phyloP scores from a whole-genome alignment of 2,113 vertebrate species.

The Eretmochelys imbricata region DNA sequence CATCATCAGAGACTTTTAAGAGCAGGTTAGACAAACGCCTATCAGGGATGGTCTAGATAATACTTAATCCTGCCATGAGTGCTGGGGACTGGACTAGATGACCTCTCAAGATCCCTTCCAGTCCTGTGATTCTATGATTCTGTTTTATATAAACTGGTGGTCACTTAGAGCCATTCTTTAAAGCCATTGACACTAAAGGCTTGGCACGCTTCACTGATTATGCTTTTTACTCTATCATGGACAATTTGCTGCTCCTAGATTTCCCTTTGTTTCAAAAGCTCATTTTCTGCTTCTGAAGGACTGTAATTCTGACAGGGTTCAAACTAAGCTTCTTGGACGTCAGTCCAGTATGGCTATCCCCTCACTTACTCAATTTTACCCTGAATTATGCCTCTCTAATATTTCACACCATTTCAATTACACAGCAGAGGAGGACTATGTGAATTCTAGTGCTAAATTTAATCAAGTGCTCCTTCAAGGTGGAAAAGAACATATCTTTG shows the following conservation, averaged over 20 bases:
- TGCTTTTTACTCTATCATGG: slow-evolving; percentile 58
- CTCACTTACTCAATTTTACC: slow-evolving; percentile 51
- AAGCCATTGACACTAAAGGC: slow-evolving; percentile 46
- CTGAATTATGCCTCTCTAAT: slow-evolving; percentile 51
- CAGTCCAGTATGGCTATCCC: slow-evolving; percentile 55
- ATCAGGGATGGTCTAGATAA: too few relatives aligned
- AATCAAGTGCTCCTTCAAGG: slow-evolving; percentile 69
- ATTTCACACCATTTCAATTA: slow-evolving; percentile 64
- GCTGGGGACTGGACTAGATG: too few relatives aligned
- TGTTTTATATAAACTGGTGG: slow-evolving; percentile 60
- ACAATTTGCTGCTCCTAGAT: slow-evolving; percentile 58
- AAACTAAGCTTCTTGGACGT: slow-evolving; percentile 70
- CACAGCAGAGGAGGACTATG: slow-evolving; percentile 34
- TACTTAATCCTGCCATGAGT: too few relatives aligned
- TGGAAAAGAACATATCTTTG: slow-evolving; percentile 63
- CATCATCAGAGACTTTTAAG: too few relatives aligned
- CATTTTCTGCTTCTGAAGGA: slow-evolving; percentile 64
- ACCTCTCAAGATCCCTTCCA: too few relatives aligned
- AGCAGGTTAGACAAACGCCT: too few relatives aligned
- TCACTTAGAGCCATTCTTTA: slow-evolving; percentile 54
- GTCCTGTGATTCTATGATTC: too few relatives aligned
- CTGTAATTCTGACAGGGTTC: slow-evolving; percentile 54
- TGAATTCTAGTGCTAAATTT: slow-evolving; percentile 73
- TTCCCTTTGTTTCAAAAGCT: slow-evolving; percentile 60
- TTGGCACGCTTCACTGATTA: slow-evolving; percentile 58